phyloP scores from a whole-genome alignment of 2,888 invertebrate genomes.

The Drosophila tanythrix region DNA sequence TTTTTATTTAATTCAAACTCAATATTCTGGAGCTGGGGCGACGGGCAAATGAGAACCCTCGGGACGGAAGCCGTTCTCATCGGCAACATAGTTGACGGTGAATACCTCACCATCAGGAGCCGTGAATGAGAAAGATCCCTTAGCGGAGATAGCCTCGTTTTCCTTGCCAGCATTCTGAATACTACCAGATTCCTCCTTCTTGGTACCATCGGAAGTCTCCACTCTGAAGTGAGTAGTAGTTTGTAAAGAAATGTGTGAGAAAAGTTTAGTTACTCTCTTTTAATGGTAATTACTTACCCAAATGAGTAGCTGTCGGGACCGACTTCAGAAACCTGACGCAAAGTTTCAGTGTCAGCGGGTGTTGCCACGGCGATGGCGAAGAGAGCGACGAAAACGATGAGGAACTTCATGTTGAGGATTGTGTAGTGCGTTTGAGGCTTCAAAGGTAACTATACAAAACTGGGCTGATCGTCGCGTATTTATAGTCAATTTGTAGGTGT shows the following conservation, averaged over 20 bases:
- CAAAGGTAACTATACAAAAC: constrained; percentile 47
- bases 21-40: constrained; percentile 27
- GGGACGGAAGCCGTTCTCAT: constrained; percentile 85
- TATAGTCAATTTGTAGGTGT: constrained; percentile 15
- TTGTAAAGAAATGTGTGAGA: too few relatives aligned
- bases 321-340: not conserved
- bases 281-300: not conserved
- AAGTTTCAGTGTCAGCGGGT: constrained; percentile 34
- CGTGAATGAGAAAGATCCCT: constrained; percentile 84
- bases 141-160: constrained; percentile 61
- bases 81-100: constrained; percentile 85
- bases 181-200: accelerated
- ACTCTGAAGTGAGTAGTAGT: too few relatives aligned
- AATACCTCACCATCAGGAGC: constrained; percentile 87
- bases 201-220: constrained; percentile 82
- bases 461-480: constrained; percentile 21
- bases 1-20: too few relatives aligned
- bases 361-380: constrained; percentile 74
- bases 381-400: constrained; percentile 73
- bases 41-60: constrained; percentile 54
- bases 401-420: constrained; percentile 68
- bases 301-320: accelerated
- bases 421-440: constrained; percentile 52
- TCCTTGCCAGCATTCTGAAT: constrained; percentile 82
- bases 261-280: constrained; percentile 52